Percentiles rank a stretch among this genome's conserved stretches.
These are phyloP conservation scores for Lepus americanus DNA, from an alignment of 2,113 vertebrate species.

Conservation along the genomic window DNA sequence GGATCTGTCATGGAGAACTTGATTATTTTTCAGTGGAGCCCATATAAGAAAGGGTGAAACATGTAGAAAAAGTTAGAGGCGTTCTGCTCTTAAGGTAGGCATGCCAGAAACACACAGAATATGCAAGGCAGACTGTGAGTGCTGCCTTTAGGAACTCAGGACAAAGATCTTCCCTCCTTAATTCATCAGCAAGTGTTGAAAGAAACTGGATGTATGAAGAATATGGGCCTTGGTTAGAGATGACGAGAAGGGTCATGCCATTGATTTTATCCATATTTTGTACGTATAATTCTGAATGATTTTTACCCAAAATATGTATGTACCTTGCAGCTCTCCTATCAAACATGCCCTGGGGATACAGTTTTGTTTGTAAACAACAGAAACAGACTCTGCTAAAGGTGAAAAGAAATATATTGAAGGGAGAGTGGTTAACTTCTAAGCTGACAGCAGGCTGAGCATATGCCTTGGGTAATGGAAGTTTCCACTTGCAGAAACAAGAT, in stretches of 20 bases:
- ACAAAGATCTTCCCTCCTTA: neutral
- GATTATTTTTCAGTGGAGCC: neutral
- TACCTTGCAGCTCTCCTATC: neutral
- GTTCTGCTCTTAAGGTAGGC: neutral
- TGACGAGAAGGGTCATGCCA: neutral
- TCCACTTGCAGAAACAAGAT: neutral
- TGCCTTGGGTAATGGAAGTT: neutral
- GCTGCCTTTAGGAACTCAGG: neutral
- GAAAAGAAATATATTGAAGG: neutral
- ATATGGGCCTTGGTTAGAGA: neutral
- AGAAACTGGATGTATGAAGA: neutral
- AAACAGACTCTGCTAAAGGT: neutral
- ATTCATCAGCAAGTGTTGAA: neutral
- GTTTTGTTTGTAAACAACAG: neutral
- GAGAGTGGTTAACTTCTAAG: neutral
- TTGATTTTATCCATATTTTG: neutral
- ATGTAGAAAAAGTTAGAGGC: neutral
- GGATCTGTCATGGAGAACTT: neutral
- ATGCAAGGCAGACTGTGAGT: neutral
- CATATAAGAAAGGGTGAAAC: neutral
- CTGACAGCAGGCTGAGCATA: too few relatives aligned
- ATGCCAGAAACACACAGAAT: neutral
- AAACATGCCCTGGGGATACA: neutral
- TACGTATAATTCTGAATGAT: neutral
- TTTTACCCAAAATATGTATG: neutral